These are phyloP conservation scores for Echiichthys vipera DNA, from an alignment of 2,797 vertebrate species.

Conservation along the genomic window DNA sequence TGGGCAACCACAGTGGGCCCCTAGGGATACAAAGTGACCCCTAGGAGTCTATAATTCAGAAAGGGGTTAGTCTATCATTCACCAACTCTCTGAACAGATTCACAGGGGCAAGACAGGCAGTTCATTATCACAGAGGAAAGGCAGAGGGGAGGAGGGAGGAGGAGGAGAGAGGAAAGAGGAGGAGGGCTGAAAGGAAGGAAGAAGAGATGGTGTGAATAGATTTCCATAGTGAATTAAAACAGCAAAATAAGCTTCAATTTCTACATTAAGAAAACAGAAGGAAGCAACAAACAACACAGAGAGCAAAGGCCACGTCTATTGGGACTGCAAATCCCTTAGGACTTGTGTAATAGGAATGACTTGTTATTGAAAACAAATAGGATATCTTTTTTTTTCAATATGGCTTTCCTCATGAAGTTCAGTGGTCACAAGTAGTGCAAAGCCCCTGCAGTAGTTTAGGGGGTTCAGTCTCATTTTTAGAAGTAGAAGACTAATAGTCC, in stretches of 20 bases:
- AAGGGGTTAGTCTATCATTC: conserved; percentile 93
- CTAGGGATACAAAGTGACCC: conserved; percentile 91
- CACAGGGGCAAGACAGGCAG: conserved; percentile 55
- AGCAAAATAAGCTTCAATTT: conserved; percentile 5
- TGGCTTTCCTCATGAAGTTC: not conserved
- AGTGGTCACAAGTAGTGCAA: not conserved
- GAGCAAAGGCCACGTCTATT: not conserved
- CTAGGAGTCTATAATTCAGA: conserved; percentile 98
- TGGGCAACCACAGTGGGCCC: conserved; percentile 89
- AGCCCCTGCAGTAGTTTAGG: not conserved
- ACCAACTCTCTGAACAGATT: conserved; percentile 56
- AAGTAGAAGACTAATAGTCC: not conserved
- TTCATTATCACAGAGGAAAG: conserved; percentile 57
- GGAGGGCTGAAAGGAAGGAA: conserved; percentile 5
- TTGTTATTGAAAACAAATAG: not conserved
- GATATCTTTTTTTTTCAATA: not conserved
- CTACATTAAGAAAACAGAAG: conserved; percentile 1
- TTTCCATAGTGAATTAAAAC: conserved; percentile 9
- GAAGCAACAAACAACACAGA: not conserved
- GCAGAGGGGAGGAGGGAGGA: not conserved
- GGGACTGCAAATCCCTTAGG: not conserved
- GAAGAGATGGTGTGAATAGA: conserved; percentile 15
- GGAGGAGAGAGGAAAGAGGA: not conserved
- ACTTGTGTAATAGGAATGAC: not conserved
- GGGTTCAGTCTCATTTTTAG: not conserved